Percentiles rank a stretch among this genome's conserved stretches.
Evolutionary conservation across 2,113 vertebrate species (phyloP).

Genomic region (Callipepla californica): DNA sequence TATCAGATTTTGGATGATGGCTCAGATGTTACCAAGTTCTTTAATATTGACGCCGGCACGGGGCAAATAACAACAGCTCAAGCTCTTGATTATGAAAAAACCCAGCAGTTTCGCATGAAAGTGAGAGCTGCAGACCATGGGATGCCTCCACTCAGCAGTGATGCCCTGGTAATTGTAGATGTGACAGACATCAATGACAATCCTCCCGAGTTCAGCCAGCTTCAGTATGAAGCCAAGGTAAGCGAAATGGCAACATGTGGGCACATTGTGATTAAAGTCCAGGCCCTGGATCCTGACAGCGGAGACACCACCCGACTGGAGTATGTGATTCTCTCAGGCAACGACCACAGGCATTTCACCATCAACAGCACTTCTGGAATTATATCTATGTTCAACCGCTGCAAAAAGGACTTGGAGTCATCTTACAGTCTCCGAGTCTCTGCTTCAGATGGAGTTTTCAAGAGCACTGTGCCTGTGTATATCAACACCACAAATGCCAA

Average conservation of each 20-base stretch:
- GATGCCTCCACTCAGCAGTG: slow-evolving; percentile 82
- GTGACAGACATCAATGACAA: slow-evolving; percentile 95
- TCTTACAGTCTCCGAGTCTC: slow-evolving; percentile 91
- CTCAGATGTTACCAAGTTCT: slow-evolving; percentile 83
- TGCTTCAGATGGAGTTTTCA: slow-evolving; percentile 95
- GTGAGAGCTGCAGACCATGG: slow-evolving; percentile 89
- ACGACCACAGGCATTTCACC: slow-evolving; percentile 90
- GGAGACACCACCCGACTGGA: slow-evolving; percentile 83
- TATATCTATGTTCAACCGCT: slow-evolving; percentile 93
- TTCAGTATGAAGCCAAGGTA: slow-evolving; percentile 88
- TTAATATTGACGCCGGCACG: slow-evolving; percentile 84
- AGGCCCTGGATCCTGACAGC: slow-evolving; percentile 90
- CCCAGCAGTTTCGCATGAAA: slow-evolving; percentile 85
- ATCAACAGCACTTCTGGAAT: slow-evolving; percentile 94
- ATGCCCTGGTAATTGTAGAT: slow-evolving; percentile 84
- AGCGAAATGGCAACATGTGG: slow-evolving; percentile 93
- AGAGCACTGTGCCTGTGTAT: slow-evolving; percentile 90
- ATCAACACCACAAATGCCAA: slow-evolving; percentile 94
- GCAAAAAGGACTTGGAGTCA: slow-evolving; percentile 88
- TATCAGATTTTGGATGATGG: slow-evolving; percentile 86
- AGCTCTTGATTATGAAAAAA: slow-evolving; percentile 88
- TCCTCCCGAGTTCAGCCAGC: slow-evolving; percentile 88
- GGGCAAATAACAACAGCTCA: slow-evolving; percentile 87
- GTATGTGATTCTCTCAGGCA: slow-evolving; percentile 94
- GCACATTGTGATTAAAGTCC: slow-evolving; percentile 93